phyloP scores from a whole-genome alignment of 1,140 invertebrate genomes.

The Nasonia giraulti region DNA sequence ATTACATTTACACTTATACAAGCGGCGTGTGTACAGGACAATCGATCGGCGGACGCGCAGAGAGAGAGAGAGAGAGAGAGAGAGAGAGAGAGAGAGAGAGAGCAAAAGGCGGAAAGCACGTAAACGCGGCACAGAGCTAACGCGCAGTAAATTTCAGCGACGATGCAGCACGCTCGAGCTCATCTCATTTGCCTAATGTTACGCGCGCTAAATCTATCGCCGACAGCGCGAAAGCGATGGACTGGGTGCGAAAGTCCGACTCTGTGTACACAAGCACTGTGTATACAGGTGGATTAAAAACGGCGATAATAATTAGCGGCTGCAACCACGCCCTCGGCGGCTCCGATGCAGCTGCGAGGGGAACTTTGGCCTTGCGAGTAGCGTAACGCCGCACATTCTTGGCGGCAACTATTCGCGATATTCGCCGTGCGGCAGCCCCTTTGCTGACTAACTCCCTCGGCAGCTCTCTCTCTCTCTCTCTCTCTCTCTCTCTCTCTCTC shows the following conservation, averaged over 20 bases:
- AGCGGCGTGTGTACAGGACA: not conserved
- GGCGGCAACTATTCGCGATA: conserved; percentile 1
- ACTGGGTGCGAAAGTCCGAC: not conserved
- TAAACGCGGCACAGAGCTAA: not conserved
- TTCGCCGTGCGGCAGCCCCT: not conserved
- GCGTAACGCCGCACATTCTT: not conserved
- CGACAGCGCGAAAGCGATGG: conserved; percentile 32
- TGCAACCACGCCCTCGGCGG: no score
- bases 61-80: no score
- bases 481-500: no score
- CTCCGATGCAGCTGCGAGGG: not conserved
- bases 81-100: not conserved
- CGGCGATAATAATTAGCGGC: no score
- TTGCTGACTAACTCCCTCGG: not conserved
- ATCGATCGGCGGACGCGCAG: not conserved
- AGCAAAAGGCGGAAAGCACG: not conserved
- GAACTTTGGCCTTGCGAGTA: not conserved
- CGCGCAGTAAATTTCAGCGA: not conserved
- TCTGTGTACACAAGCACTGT: no score
- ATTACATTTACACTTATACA: no score
- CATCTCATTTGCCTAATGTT: conserved; percentile 45
- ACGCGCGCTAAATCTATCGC: conserved; percentile 31
- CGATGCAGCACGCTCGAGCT: not conserved
- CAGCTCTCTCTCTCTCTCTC: no score
- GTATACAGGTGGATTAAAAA: no score